These are phyloP conservation scores for Labrus mixtus DNA, from an alignment of 2,113 vertebrate species.

Conservation along the genomic window DNA sequence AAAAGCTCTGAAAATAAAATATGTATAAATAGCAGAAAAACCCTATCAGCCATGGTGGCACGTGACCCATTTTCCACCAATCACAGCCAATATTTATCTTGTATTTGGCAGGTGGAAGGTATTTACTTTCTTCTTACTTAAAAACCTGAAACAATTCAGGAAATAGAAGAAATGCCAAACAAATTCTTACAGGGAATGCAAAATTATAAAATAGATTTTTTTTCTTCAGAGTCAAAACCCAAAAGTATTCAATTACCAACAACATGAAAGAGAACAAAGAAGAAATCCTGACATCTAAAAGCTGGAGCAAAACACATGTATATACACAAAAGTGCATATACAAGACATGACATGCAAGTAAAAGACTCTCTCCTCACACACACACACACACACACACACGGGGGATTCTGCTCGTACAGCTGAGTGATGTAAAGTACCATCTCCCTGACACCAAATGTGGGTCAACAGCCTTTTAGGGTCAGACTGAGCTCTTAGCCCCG, in stretches of 20 bases:
- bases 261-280: background rate
- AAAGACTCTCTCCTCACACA: background rate
- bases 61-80: no score
- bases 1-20: background rate
- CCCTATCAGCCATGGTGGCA: background rate
- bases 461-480: slow-evolving; percentile 72
- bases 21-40: background rate
- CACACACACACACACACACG: background rate
- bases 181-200: no score
- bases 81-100: background rate
- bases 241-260: background rate
- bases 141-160: background rate
- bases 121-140: background rate
- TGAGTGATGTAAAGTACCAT: slow-evolving; percentile 47
- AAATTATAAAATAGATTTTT: background rate
- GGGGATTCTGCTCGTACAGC: slow-evolving; percentile 19
- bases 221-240: no score
- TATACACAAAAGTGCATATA: background rate
- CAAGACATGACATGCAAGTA: slow-evolving; percentile 21
- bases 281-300: background rate
- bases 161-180: no score
- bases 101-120: background rate
- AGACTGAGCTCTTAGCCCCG: slow-evolving; percentile 34
- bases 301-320: no score
- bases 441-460: slow-evolving; percentile 62